Conservation (phyloP, 2,113 vertebrate species). For the Vicugna pacos region DNA sequence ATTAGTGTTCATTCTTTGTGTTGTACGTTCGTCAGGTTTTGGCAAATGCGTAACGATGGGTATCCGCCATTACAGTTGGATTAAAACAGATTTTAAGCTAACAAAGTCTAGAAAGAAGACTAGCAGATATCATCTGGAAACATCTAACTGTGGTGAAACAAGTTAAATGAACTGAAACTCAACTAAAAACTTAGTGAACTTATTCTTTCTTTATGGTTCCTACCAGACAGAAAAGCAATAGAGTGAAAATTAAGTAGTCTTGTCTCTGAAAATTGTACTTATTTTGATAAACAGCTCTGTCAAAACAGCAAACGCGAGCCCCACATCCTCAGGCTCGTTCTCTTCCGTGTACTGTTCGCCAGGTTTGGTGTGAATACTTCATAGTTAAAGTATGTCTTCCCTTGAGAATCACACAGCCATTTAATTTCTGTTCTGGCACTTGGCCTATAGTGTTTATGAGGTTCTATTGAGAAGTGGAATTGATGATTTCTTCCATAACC, state of each 20-base stretch:
- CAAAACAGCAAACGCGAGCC: constrained; percentile 74
- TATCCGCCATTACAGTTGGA: neutral
- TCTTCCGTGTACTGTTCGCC: constrained; percentile 67
- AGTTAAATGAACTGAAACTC: constrained; percentile 74
- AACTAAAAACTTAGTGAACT: constrained; percentile 71
- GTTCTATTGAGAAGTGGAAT: constrained; percentile 81
- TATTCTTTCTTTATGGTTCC: constrained; percentile 79
- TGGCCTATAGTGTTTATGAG: constrained; percentile 82
- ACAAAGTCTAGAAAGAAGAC: neutral
- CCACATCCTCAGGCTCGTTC: constrained; percentile 69
- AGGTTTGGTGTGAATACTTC: constrained; percentile 81
- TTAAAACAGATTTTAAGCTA: neutral
- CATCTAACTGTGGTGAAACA: constrained; percentile 72
- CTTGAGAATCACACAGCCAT: constrained; percentile 69
- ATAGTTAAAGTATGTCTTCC: constrained; percentile 81
- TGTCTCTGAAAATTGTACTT: constrained; percentile 82
- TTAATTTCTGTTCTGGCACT: constrained; percentile 86
- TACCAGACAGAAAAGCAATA: constrained; percentile 79
- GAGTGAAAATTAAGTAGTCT: constrained; percentile 78
- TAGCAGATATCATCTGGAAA: constrained; percentile 75
- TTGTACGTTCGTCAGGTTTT: neutral
- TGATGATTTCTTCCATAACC: constrained; percentile 78
- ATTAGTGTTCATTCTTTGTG: neutral
- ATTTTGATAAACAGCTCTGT: constrained; percentile 85
- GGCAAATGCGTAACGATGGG: neutral